Base-by-base conservation (phyloP, 2,888 invertebrate genomes). In the Spisula solida region DNA sequence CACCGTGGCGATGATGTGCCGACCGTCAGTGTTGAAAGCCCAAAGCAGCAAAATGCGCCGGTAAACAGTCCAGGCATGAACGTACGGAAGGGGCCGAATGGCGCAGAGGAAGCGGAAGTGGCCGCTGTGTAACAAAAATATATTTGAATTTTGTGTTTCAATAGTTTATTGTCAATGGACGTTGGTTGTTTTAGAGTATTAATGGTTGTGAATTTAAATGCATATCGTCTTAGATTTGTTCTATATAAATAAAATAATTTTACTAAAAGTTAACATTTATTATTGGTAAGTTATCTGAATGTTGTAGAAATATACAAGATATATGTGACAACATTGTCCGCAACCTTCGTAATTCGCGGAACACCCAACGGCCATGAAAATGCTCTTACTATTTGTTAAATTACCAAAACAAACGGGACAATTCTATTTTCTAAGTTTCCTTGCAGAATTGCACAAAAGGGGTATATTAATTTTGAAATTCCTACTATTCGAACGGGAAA, bases 1-100 rank as follows among this genome's bases (percentile, higher is more conserved):
- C 82, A 60, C 60, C 75, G 81, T 5, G 89, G 55, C 10, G 47
- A 18, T 2, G 82, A 51, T 29, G 82, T 48, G 0, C 60, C 79
- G 18, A 14, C 55, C 0, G 82, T 66, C n/a, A 56, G 47, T 47
- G 66, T 66, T n/a, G 82, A 82, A 47, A 80, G 55, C 60, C 85
- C 85, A 31, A 56, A 29, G 34, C 25, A 56, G 48, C 78, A 80
- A 29, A 86, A 70, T 29, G 86, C 48, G 18, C 70, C 83, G 8
- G 31, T 48, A 18, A 66, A 48, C 51, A 83, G 75, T 78, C 91
- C 87, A 0, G 89, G 86, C 1, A 75, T 75, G 75, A 75, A 75
- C 1, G 55, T 75, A 85, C 75, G 91, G 55, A 91, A 89, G 88
- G 89, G 85, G 25, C 92, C 92, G 34, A 92, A 92, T 60, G 90